phyloP scores from a whole-genome alignment of 2,888 invertebrate species.

The Chrysolina americana region DNA sequence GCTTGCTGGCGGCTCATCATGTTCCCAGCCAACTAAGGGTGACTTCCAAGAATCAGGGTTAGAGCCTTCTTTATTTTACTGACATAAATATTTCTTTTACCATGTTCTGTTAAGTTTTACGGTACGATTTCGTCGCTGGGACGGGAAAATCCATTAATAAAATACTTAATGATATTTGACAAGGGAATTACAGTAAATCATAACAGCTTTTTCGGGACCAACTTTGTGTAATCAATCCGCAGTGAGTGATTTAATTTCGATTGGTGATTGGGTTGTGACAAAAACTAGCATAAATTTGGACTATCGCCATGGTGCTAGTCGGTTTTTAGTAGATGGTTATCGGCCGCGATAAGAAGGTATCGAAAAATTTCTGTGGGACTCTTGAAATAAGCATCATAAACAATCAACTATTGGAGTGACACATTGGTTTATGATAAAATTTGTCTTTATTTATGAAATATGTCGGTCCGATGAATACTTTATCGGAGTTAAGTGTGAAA shows the following conservation, averaged over 20 bases:
- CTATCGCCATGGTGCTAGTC: background rate
- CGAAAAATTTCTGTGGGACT: background rate
- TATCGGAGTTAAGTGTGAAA: no score
- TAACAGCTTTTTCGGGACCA: slow-evolving; percentile 16
- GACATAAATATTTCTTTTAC: slow-evolving; percentile 55
- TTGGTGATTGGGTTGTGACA: slow-evolving; percentile 8
- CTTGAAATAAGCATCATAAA: background rate
- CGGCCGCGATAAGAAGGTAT: background rate
- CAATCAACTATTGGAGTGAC: background rate
- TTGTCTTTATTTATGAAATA: background rate
- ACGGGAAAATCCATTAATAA: slow-evolving; percentile 22
- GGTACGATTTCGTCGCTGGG: slow-evolving; percentile 8
- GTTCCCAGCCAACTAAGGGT: slow-evolving; percentile 59
- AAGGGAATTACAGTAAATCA: slow-evolving; percentile 25
- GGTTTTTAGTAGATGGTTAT: background rate
- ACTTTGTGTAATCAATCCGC: slow-evolving; percentile 8
- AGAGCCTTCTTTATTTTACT: slow-evolving; percentile 50
- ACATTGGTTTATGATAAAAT: background rate
- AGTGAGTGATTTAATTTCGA: slow-evolving; percentile 13
- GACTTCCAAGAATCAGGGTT: slow-evolving; percentile 60
- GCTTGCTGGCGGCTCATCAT: slow-evolving; percentile 55
- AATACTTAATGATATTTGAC: slow-evolving; percentile 25
- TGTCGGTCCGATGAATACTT: no score
- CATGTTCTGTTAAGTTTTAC: slow-evolving; percentile 36
- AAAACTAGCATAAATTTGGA: slow-evolving; percentile 3